Conservation (phyloP, 2,797 vertebrate genomes). For the Onychomys arenicola region DNA sequence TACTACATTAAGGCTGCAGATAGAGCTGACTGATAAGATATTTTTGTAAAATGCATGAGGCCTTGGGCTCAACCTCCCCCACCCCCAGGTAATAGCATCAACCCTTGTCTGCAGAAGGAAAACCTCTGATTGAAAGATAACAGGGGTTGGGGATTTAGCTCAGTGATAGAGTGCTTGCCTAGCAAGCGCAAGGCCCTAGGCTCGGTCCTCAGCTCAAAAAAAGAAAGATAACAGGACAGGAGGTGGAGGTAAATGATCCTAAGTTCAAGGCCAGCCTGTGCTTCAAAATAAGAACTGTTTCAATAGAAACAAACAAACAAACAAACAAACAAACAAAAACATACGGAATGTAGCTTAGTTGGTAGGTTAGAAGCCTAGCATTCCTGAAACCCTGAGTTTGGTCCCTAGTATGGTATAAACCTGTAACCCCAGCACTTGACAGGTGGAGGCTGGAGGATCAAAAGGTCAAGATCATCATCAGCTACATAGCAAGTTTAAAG, state of each 20-base stretch:
- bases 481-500: background rate
- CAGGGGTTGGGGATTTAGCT: too few relatives aligned
- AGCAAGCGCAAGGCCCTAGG: too few relatives aligned
- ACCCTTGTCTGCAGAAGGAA: background rate
- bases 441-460: background rate
- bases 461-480: background rate
- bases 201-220: too few relatives aligned
- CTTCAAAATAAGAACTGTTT: background rate
- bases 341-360: background rate
- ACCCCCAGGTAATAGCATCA: background rate
- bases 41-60: background rate
- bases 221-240: background rate
- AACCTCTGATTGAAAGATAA: background rate
- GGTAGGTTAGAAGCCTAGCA: background rate
- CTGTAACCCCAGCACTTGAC: background rate
- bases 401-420: background rate
- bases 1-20: background rate
- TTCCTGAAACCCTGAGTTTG: background rate
- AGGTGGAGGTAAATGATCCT: background rate
- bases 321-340: background rate
- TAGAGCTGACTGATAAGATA: background rate
- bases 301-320: background rate
- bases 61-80: background rate
- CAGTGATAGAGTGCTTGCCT: too few relatives aligned
- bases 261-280: background rate